These are phyloP conservation scores for Cerceris ruficornis DNA, from an alignment of 2,888 invertebrate genomes.

Conservation along the genomic window DNA sequence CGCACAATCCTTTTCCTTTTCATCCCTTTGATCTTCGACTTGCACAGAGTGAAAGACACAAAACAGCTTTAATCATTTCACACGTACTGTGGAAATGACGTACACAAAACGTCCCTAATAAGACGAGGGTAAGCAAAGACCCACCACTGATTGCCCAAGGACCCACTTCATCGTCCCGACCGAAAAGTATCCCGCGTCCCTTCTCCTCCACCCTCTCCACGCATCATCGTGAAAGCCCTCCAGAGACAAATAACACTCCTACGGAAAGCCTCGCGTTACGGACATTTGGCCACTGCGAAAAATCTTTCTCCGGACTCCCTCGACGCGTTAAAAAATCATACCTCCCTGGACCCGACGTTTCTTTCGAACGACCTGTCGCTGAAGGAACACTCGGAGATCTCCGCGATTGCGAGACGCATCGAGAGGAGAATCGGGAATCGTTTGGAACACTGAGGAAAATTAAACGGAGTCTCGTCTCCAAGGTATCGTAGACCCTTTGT, in stretches of 20 bases:
- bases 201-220: background rate
- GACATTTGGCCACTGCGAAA: conserved; percentile 6
- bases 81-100: conserved; percentile 6
- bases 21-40: conserved; percentile 48
- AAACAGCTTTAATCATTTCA: conserved; percentile 45
- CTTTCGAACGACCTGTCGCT: background rate
- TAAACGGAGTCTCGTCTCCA: too few relatives aligned
- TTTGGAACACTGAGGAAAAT: too few relatives aligned
- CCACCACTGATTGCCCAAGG: conserved; percentile 20
- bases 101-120: conserved; percentile 23
- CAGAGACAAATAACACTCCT: conserved; percentile 43
- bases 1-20: conserved; percentile 35
- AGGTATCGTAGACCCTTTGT: too few relatives aligned
- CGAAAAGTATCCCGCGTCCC: conserved; percentile 19
- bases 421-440: too few relatives aligned
- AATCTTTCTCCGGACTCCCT: background rate
- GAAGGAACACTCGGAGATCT: too few relatives aligned
- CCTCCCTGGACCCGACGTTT: background rate
- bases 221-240: conserved; percentile 35
- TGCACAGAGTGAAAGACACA: background rate
- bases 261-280: background rate
- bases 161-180: conserved; percentile 24
- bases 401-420: too few relatives aligned
- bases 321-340: conserved; percentile 19
- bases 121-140: conserved; percentile 14